Evolutionary conservation across 2,888 invertebrate species (phyloP).

Genomic region (Pammene aurita): DNA sequence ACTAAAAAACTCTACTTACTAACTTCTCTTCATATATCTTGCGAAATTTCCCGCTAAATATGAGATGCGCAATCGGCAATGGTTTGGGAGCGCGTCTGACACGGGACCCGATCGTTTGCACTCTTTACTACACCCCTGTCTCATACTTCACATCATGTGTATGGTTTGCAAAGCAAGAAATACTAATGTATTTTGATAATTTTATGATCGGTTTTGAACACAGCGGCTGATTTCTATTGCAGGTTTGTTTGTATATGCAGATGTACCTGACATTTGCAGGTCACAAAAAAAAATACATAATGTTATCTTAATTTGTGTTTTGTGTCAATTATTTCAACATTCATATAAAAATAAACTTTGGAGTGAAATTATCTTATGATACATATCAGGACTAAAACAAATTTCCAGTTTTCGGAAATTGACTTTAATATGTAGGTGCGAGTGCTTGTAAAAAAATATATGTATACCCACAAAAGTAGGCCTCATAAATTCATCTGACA

Average conservation of each 20-base stretch:
- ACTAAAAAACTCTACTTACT: not conserved
- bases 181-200: not conserved
- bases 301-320: too few species aligned
- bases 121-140: conserved; percentile 80
- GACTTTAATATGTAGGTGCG: too few species aligned
- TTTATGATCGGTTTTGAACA: too few species aligned
- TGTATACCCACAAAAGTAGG: too few species aligned
- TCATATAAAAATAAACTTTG: too few species aligned
- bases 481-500: not conserved
- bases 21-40: conserved; percentile 16
- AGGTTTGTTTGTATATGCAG: not conserved
- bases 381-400: too few species aligned
- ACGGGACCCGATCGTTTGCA: conserved; percentile 78
- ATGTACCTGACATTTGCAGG: too few species aligned
- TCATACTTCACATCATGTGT: conserved; percentile 70
- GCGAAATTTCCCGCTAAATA: conserved; percentile 45
- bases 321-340: too few species aligned
- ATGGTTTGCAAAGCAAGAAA: conserved; percentile 52
- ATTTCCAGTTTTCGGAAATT: too few species aligned
- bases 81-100: conserved; percentile 71
- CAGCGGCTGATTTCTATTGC: not conserved
- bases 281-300: too few species aligned
- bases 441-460: too few species aligned
- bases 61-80: conserved; percentile 71
- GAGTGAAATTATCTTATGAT: too few species aligned